Conservation (phyloP, 2,113 vertebrate species). For the Cheilinus undulatus region DNA sequence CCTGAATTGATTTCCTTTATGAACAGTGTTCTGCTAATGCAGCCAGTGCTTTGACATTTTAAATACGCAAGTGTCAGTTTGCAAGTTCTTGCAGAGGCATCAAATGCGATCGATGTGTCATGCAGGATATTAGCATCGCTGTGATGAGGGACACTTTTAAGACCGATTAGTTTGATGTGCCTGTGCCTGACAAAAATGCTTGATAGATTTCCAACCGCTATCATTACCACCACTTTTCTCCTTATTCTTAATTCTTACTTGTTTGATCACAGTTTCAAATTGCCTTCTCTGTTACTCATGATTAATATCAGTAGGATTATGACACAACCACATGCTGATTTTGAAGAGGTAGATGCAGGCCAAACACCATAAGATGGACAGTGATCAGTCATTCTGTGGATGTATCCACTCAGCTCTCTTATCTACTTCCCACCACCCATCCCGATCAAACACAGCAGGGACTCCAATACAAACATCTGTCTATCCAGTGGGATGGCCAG, state of each 20-base stretch:
- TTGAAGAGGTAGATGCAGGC: constrained; percentile 3
- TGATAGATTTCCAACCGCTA: constrained; percentile 41
- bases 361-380: constrained; percentile 16
- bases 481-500: constrained; percentile 47
- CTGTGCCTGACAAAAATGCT: constrained; percentile 38
- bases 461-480: constrained; percentile 71
- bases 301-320: no score
- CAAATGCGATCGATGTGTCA: constrained; percentile 45
- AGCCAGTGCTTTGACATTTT: constrained; percentile 50
- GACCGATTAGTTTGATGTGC: constrained; percentile 56
- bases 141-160: constrained; percentile 38
- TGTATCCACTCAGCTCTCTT: constrained; percentile 39
- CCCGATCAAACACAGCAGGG: constrained; percentile 65
- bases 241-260: constrained; percentile 39
- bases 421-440: constrained; percentile 57
- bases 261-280: constrained; percentile 20
- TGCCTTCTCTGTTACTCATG: neutral
- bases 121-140: constrained; percentile 20
- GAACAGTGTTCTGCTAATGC: constrained; percentile 39
- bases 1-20: constrained; percentile 40
- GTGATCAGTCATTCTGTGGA: constrained; percentile 43
- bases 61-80: constrained; percentile 53
- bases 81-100: constrained; percentile 44
- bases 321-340: neutral
- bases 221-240: neutral